Conservation (phyloP, 1,140 invertebrate genomes). For the Daktulosphaira vitifoliae region DNA sequence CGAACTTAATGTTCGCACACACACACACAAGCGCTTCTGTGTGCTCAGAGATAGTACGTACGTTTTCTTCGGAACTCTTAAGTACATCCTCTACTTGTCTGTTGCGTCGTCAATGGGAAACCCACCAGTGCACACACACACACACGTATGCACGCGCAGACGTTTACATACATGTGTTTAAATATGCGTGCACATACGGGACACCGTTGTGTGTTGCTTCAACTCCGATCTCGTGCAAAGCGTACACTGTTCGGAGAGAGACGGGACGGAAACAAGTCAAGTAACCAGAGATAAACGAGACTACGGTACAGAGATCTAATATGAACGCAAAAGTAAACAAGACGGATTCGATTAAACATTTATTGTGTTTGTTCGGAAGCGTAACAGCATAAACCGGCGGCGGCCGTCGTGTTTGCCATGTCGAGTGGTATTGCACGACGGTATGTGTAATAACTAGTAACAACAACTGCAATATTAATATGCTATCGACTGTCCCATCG, state of each 20-base stretch:
- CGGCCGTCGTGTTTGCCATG: conserved; percentile 12
- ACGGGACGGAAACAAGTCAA: too few species aligned
- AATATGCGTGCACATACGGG: too few species aligned
- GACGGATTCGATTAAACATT: conserved; percentile 29
- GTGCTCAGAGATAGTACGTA: too few species aligned
- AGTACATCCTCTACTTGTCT: not conserved
- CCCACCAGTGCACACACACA: too few species aligned
- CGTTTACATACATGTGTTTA: too few species aligned
- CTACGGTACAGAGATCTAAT: not conserved
- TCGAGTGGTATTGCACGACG: not conserved
- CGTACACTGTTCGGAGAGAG: not conserved
- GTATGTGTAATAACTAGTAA: not conserved
- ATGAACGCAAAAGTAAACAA: conserved; percentile 14
- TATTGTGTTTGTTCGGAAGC: conserved; percentile 20
- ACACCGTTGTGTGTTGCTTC: not conserved
- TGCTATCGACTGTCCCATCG: not conserved
- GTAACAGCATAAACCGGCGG: not conserved
- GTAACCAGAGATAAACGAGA: too few species aligned
- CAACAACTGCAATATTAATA: not conserved
- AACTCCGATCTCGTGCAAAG: not conserved
- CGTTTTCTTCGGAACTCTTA: too few species aligned
- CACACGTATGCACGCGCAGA: too few species aligned
- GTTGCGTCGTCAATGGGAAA: not conserved
- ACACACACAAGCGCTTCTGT: not conserved
- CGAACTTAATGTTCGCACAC: conserved; percentile 2